A percentile compares a stretch with the other conserved stretches of the same genome.
These are phyloP conservation scores for Onychomys leucogaster DNA, from an alignment of 2,797 vertebrate genomes.

Conservation along the genomic window DNA sequence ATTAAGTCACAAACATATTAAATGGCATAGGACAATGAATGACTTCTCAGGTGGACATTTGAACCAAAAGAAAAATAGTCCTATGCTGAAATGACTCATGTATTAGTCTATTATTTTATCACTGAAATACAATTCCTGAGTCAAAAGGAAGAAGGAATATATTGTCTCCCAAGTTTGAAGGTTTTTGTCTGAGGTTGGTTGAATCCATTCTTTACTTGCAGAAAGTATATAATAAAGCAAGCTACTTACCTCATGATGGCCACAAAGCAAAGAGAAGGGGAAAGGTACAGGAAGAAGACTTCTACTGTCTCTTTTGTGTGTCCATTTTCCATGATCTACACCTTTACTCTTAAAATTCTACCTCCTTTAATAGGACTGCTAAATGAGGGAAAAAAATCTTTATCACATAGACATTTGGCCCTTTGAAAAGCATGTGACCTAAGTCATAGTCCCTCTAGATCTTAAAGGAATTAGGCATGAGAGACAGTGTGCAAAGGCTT, in stretches of 20 bases:
- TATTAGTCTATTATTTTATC: background rate
- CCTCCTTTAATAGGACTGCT: background rate
- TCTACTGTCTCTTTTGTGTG: background rate
- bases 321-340: background rate
- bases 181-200: background rate
- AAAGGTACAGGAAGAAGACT: background rate
- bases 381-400: background rate
- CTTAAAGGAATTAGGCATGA: background rate
- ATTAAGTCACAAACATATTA: background rate
- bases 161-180: background rate
- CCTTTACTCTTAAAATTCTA: background rate
- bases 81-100: background rate
- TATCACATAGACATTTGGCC: background rate
- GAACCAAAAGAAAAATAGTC: constrained; percentile 10
- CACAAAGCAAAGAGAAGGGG: background rate
- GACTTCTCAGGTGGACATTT: background rate
- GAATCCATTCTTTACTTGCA: background rate
- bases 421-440: background rate
- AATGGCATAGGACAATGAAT: background rate
- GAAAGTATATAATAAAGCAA: background rate
- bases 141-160: background rate
- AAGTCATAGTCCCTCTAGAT: background rate
- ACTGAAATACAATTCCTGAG: background rate
- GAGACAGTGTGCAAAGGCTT: background rate
- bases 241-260: accelerated